phyloP scores from a whole-genome alignment of 2,888 invertebrate genomes.

The Dicranocentrus wangi region DNA sequence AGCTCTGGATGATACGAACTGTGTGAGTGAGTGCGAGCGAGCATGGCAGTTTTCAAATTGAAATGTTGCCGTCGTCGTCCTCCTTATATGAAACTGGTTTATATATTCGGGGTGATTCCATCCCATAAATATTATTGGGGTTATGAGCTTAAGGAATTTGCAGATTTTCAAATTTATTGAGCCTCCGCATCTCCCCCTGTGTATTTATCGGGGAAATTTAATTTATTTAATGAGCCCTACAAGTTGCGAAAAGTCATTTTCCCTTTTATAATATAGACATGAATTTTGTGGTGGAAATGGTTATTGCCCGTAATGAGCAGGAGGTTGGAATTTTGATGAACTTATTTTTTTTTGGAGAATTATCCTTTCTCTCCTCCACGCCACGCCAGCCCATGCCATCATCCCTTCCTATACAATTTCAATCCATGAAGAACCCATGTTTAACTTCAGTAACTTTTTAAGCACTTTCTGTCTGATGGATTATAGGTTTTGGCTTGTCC shows the following conservation, averaged over 20 bases:
- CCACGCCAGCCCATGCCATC: no score
- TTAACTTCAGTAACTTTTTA: no score
- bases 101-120: not conserved
- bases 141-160: conserved; percentile 6
- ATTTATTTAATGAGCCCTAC: conserved; percentile 49
- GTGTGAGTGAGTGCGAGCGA: no score
- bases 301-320: conserved; percentile 31
- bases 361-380: no score
- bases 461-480: no score
- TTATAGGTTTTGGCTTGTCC: not conserved
- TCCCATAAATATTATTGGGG: conserved; percentile 41
- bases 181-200: not conserved
- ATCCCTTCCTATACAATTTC: no score
- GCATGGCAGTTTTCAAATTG: not conserved
- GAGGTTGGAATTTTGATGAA: conserved; percentile 24
- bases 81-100: conserved; percentile 44
- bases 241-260: conserved; percentile 36
- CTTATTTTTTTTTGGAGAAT: not conserved
- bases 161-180: not conserved
- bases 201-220: conserved; percentile 11
- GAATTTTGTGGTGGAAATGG: conserved; percentile 38
- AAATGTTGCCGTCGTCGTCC: conserved; percentile 41
- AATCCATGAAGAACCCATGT: no score
- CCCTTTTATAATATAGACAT: conserved; percentile 43
- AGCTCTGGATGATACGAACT: no score